phyloP scores from a whole-genome alignment of 2,113 vertebrate species.

The Herpailurus yagouaroundi region DNA sequence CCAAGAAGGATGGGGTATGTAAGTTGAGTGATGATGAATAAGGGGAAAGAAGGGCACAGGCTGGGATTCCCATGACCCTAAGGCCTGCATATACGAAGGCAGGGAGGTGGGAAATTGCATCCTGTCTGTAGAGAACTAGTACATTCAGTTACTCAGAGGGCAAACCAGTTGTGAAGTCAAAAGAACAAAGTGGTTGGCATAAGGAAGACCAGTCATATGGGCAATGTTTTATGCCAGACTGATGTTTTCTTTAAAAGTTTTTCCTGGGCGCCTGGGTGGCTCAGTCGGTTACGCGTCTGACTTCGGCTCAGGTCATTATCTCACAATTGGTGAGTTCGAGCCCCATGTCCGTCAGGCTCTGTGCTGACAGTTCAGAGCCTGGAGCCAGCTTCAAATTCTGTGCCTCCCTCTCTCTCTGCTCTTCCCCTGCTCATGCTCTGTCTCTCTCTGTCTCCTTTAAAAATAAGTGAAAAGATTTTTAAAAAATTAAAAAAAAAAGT shows the following conservation, averaged over 20 bases:
- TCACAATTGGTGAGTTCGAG: too few relatives aligned
- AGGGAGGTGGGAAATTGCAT: neutral
- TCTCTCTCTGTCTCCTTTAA: too few relatives aligned
- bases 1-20: neutral
- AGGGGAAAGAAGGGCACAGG: neutral
- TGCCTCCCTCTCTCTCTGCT: too few relatives aligned
- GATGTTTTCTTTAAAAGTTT: neutral
- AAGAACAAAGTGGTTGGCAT: neutral
- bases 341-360: too few relatives aligned
- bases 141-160: neutral
- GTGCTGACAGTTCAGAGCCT: too few relatives aligned
- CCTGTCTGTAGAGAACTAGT: neutral
- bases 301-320: too few relatives aligned
- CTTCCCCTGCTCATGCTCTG: too few relatives aligned
- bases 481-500: too few relatives aligned
- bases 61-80: neutral
- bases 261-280: neutral
- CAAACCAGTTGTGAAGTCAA: neutral
- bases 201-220: neutral
- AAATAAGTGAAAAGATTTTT: too few relatives aligned
- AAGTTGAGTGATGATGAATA: fast-evolving
- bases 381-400: too few relatives aligned
- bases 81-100: neutral
- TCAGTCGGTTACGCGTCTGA: too few relatives aligned
- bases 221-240: neutral